Conservation (phyloP, 1,140 invertebrate species). For the Ceratina australensis region DNA sequence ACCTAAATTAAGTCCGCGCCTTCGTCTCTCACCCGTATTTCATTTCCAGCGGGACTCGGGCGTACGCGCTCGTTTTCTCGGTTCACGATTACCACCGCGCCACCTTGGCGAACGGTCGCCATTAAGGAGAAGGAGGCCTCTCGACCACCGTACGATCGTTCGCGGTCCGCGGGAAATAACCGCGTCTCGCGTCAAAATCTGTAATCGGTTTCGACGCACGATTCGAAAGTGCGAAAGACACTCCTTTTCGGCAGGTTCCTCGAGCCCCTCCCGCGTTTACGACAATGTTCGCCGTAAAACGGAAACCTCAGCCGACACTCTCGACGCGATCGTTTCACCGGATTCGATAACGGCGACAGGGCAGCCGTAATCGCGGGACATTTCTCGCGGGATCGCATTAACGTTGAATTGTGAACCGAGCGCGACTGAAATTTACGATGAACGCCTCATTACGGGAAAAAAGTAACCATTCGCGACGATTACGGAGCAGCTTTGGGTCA, state of each 20-base stretch:
- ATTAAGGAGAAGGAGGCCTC: background rate
- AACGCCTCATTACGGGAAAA: constrained; percentile 38
- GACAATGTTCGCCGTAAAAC: constrained; percentile 53
- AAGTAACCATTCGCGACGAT: constrained; percentile 29
- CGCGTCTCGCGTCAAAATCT: constrained; percentile 23
- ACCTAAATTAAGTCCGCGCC: constrained; percentile 69
- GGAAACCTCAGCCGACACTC: background rate
- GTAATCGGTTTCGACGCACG: constrained; percentile 38
- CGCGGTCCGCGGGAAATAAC: background rate
- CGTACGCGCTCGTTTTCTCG: constrained; percentile 52
- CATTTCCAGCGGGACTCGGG: constrained; percentile 59
- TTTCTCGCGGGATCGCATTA: constrained; percentile 37
- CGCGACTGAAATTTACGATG: constrained; percentile 49
- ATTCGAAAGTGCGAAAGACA: constrained; percentile 15
- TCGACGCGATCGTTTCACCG: background rate
- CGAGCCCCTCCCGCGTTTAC: constrained; percentile 26
- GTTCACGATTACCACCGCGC: constrained; percentile 44
- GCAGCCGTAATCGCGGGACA: constrained; percentile 9
- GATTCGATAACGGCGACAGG: constrained; percentile 45
- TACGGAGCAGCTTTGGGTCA: constrained; percentile 3
- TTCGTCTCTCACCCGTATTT: constrained; percentile 70
- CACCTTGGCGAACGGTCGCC: background rate
- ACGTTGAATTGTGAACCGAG: constrained; percentile 51
- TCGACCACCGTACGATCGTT: constrained; percentile 1
- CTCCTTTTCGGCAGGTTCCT: constrained; percentile 27